Conservation (phyloP, 2,113 vertebrate species). For the Apodemus sylvaticus region DNA sequence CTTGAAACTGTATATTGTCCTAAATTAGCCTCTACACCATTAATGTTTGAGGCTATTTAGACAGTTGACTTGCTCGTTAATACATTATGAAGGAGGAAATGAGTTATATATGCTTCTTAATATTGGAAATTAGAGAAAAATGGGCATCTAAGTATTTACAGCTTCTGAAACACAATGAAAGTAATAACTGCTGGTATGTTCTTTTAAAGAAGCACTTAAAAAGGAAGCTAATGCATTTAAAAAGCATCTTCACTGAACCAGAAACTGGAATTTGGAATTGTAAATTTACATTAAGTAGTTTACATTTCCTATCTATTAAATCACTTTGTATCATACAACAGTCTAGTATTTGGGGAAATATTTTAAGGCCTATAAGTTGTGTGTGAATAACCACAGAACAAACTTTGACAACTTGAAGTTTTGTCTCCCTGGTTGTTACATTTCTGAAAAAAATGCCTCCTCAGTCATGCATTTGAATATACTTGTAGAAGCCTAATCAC, state of each 20-base stretch:
- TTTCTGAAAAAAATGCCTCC: slow-evolving; percentile 1
- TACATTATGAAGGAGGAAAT: slow-evolving; percentile 18
- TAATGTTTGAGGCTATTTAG: slow-evolving; percentile 30
- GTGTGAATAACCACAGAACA: slow-evolving; percentile 41
- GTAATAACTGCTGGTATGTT: background rate
- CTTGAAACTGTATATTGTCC: slow-evolving; percentile 60
- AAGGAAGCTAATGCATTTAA: slow-evolving; percentile 52
- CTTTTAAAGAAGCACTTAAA: slow-evolving; percentile 67
- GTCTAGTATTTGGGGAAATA: background rate
- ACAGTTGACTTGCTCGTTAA: slow-evolving; percentile 19
- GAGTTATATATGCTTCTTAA: background rate
- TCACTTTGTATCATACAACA: slow-evolving; percentile 50
- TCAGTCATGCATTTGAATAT: background rate
- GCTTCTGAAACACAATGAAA: slow-evolving; percentile 9
- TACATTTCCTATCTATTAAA: slow-evolving; percentile 77
- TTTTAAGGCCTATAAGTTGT: background rate
- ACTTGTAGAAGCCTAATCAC: background rate
- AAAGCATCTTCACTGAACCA: slow-evolving; percentile 74
- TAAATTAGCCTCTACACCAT: slow-evolving; percentile 43
- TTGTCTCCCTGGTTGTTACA: background rate
- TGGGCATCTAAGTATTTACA: slow-evolving; percentile 20
- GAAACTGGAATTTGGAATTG: slow-evolving; percentile 76
- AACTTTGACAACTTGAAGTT: slow-evolving; percentile 40
- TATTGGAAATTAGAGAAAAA: slow-evolving; percentile 9
- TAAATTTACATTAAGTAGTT: slow-evolving; percentile 73